Evolutionary conservation across 2,888 invertebrate species (phyloP).

Genomic region (Agrilus cyanescens): DNA sequence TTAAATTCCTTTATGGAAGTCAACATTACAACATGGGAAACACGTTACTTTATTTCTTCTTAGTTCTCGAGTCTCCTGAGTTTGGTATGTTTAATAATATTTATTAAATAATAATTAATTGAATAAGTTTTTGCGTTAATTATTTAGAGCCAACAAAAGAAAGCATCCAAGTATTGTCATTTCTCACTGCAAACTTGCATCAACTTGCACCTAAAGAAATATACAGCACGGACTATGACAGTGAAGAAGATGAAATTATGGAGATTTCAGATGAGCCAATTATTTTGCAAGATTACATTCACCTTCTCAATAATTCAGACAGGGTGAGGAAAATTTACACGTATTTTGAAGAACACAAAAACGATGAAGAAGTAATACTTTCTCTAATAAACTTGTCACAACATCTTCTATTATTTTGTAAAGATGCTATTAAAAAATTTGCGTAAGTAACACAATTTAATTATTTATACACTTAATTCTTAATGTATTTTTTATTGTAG

Average conservation of each 20-base stretch:
- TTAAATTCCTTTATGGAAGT: slow-evolving; percentile 28
- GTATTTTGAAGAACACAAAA: slow-evolving; percentile 35
- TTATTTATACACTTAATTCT: background rate
- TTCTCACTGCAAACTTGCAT: slow-evolving; percentile 33
- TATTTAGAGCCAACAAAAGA: slow-evolving; percentile 16
- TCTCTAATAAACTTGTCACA: slow-evolving; percentile 55
- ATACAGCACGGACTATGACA: slow-evolving; percentile 46
- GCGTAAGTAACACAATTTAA: slow-evolving; percentile 43
- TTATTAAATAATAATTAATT: background rate
- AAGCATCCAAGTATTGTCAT: slow-evolving; percentile 39
- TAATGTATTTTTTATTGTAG: slow-evolving; percentile 16
- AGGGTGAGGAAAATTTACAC: slow-evolving; percentile 38
- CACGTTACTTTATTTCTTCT: slow-evolving; percentile 52
- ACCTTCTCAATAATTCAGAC: slow-evolving; percentile 30
- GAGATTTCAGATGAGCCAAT: slow-evolving; percentile 34
- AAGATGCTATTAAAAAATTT: slow-evolving; percentile 72
- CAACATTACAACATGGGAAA: slow-evolving; percentile 37
- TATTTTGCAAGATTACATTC: slow-evolving; percentile 29
- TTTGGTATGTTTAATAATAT: slow-evolving; percentile 43
- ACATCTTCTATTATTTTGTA: slow-evolving; percentile 68
- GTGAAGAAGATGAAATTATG: slow-evolving; percentile 41
- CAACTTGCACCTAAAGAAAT: slow-evolving; percentile 32
- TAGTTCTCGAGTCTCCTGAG: slow-evolving; percentile 52
- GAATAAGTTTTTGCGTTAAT: slow-evolving; percentile 1
- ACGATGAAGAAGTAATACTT: slow-evolving; percentile 27